Percentiles rank a stretch among this genome's conserved stretches.
phyloP scores from a whole-genome alignment of 2,797 vertebrate species.

The Myripristis murdjan region DNA sequence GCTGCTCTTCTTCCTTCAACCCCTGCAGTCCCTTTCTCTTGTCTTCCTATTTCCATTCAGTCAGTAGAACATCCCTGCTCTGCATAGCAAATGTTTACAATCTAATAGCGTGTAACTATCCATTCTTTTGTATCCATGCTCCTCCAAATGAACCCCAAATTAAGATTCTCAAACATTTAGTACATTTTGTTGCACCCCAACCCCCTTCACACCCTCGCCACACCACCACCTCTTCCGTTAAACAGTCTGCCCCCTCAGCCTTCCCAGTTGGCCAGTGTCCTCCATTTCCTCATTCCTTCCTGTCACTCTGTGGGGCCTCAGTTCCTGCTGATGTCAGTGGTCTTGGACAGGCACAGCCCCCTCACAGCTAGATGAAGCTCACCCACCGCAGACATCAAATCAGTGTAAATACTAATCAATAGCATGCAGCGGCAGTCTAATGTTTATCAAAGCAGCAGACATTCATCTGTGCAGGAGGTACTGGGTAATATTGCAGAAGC shows the following conservation, averaged over 20 bases:
- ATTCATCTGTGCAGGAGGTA: constrained; percentile 42
- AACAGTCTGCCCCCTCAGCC: constrained; percentile 54
- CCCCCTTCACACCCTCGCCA: constrained; percentile 5
- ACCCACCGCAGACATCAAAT: constrained; percentile 73
- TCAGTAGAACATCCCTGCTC: constrained; percentile 3
- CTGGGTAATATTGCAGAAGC: constrained; percentile 48
- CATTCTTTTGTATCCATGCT: constrained; percentile 3
- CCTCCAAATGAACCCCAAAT: background rate
- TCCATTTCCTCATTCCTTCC: constrained; percentile 61
- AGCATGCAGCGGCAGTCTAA: constrained; percentile 44
- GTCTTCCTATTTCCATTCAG: constrained; percentile 40
- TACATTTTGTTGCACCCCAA: background rate
- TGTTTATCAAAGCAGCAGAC: constrained; percentile 74
- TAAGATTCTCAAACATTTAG: constrained; percentile 23
- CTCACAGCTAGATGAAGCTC: constrained; percentile 59
- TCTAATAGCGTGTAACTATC: constrained; percentile 8
- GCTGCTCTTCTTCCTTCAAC: constrained; percentile 51
- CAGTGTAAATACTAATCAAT: constrained; percentile 74
- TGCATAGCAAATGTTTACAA: constrained; percentile 22
- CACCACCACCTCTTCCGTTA: constrained; percentile 47
- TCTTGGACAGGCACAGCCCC: constrained; percentile 52
- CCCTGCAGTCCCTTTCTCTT: constrained; percentile 38
- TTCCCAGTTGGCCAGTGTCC: constrained; percentile 63
- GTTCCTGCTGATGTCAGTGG: constrained; percentile 72
- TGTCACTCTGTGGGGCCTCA: constrained; percentile 63